Evolutionary conservation across 2,797 vertebrate genomes (phyloP).

Genomic region (Acomys russatus): DNA sequence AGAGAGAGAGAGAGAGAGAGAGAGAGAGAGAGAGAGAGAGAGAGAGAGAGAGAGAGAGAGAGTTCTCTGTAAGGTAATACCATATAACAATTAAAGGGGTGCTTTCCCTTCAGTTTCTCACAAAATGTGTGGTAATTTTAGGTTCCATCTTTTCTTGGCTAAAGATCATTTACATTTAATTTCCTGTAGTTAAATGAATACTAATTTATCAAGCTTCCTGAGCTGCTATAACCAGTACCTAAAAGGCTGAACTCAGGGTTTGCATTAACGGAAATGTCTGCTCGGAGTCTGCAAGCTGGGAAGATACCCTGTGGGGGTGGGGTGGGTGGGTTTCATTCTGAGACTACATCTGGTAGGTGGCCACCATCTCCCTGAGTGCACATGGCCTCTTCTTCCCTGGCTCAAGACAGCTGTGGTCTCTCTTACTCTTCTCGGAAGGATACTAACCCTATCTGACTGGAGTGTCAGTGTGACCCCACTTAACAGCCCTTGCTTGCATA

Average conservation of each 20-base stretch:
- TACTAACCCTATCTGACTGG: background rate
- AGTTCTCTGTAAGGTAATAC: no score
- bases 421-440: background rate
- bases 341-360: background rate
- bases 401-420: background rate
- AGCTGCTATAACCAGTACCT: background rate
- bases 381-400: background rate
- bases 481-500: background rate
- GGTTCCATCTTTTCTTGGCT: background rate
- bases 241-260: background rate
- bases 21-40: no score
- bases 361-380: background rate
- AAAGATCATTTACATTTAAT: slow-evolving; percentile 10
- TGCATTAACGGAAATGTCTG: background rate
- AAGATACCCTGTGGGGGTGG: background rate
- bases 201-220: background rate
- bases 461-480: background rate
- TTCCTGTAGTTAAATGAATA: slow-evolving; percentile 32
- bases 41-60: no score
- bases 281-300: background rate
- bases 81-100: background rate
- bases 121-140: slow-evolving; percentile 50
- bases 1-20: no score
- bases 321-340: background rate
- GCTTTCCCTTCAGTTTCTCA: background rate